These are phyloP conservation scores for Oeneis ivallda DNA, from an alignment of 2,888 invertebrate species.

Conservation along the genomic window DNA sequence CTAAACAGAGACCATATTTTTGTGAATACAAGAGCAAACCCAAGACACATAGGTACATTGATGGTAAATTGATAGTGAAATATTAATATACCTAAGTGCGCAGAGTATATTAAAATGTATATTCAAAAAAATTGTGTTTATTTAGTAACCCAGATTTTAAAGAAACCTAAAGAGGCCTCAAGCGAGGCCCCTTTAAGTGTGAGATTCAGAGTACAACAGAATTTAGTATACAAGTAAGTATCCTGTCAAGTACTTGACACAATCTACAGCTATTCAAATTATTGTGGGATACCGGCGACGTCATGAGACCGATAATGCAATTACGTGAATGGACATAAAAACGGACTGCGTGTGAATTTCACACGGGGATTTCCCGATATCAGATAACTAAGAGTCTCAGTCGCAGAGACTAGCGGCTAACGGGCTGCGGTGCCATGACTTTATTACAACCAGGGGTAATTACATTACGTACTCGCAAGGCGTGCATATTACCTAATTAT, in stretches of 20 bases:
- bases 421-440: constrained; percentile 19
- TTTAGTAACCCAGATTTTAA: too few species aligned
- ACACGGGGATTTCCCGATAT: constrained; percentile 44
- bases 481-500: not conserved
- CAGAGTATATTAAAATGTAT: too few species aligned
- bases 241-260: constrained; percentile 19
- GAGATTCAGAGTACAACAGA: too few species aligned
- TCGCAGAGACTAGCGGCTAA: constrained; percentile 6
- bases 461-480: not conserved
- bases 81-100: too few species aligned
- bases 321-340: constrained; percentile 26
- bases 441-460: constrained; percentile 9
- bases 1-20: not conserved
- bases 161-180: too few species aligned
- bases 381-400: constrained; percentile 32
- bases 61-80: too few species aligned
- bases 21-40: too few species aligned
- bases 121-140: too few species aligned
- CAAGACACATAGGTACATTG: too few species aligned
- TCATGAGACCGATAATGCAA: constrained; percentile 27
- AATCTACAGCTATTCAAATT: constrained; percentile 18
- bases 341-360: constrained; percentile 40
- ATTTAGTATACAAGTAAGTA: not conserved
- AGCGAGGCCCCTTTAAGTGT: too few species aligned
- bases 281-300: constrained; percentile 19